phyloP scores from a whole-genome alignment of 2,113 vertebrate genomes.

The Paracanthobrama guichenoti region DNA sequence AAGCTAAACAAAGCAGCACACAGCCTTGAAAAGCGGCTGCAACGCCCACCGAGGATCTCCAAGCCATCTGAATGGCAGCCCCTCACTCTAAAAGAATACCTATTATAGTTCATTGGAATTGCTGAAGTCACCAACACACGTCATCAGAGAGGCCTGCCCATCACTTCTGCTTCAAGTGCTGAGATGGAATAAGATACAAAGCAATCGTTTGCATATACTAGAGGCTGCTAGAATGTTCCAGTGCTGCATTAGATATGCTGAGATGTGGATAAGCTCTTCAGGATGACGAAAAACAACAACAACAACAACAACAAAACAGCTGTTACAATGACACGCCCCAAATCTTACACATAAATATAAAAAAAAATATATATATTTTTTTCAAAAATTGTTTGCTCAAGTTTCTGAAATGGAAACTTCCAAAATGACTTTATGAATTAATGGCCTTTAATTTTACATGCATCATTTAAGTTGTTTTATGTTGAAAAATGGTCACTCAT shows the following conservation, averaged over 20 bases:
- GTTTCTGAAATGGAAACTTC: background rate
- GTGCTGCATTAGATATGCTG: background rate
- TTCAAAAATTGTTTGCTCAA: too few relatives aligned
- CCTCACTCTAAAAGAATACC: conserved; percentile 22
- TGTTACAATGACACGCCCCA: background rate
- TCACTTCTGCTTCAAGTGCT: conserved; percentile 2
- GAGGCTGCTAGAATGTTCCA: conserved; percentile 28
- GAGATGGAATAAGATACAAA: background rate
- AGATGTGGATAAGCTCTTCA: background rate
- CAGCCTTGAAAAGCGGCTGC: conserved; percentile 54
- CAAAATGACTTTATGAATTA: background rate
- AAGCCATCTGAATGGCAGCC: background rate
- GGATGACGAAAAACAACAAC: background rate
- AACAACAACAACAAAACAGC: background rate
- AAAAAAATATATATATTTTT: background rate
- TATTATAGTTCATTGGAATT: conserved; percentile 38
- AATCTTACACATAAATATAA: background rate
- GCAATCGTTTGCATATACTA: background rate
- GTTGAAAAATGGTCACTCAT: background rate
- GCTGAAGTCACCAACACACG: background rate
- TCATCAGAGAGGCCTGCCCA: background rate
- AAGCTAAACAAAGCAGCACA: conserved; percentile 72
- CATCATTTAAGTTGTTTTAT: background rate
- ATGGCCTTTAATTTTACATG: background rate
- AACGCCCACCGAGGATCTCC: background rate